phyloP scores from a whole-genome alignment of 2,797 vertebrate genomes.

The Argentina silus region DNA sequence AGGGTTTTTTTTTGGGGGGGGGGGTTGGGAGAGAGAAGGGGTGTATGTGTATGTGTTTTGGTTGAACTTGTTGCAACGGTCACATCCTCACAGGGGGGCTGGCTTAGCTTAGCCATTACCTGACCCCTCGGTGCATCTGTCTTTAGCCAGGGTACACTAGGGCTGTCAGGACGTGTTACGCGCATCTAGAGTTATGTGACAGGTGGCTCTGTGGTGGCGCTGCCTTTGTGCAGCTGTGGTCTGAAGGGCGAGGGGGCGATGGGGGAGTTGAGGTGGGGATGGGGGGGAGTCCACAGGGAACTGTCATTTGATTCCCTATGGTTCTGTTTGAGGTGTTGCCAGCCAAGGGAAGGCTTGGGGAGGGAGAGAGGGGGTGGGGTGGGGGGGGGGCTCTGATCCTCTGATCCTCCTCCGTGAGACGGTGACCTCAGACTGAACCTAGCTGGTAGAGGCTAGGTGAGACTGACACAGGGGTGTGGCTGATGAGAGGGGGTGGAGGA shows the following conservation, averaged over 20 bases:
- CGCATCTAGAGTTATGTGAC: conserved; percentile 60
- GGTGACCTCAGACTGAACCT: conserved; percentile 29
- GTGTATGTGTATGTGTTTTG: conserved; percentile 33
- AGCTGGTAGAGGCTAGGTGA: no score
- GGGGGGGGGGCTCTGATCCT: conserved; percentile 1
- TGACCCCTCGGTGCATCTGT: conserved; percentile 58
- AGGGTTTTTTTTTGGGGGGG: conserved; percentile 47
- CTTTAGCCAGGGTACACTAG: conserved; percentile 61
- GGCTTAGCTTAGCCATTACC: conserved; percentile 54
- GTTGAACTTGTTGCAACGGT: conserved; percentile 69
- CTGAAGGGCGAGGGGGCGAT: conserved; percentile 9
- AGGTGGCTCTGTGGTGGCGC: conserved; percentile 9
- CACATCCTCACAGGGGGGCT: conserved; percentile 61
- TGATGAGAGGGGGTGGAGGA: no score
- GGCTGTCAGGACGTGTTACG: conserved; percentile 67
- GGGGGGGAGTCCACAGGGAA: no score
- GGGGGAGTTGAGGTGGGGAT: background rate
- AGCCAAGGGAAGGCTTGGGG: conserved; percentile 12
- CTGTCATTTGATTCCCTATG: background rate
- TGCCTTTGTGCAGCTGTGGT: background rate
- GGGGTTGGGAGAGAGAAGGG: conserved; percentile 8
- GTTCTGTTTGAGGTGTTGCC: background rate
- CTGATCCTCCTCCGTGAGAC: conserved; percentile 29
- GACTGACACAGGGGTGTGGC: no score
- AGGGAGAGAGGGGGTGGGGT: background rate